Evolutionary conservation across 2,888 invertebrate species (phyloP), one percentile per base, ranked within the genome.

Genomic region (Oxycera nigricornis): DNA sequence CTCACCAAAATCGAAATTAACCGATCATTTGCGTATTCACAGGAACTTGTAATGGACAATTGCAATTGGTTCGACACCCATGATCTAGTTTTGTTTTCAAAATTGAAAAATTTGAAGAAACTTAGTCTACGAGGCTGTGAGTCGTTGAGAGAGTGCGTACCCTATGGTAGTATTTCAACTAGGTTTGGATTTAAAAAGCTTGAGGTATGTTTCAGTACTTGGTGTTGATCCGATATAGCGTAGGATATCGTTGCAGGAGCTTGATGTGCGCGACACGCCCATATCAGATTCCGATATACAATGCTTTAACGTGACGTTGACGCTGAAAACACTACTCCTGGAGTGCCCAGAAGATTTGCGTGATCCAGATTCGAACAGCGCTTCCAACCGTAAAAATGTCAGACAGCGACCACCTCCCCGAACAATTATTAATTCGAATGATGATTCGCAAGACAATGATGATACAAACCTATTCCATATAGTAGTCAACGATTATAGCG

Each of bases 11-110:
- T 50, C 7, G 4, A 50, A 50, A 50, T 7, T 30, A 39, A 11
- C 6, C 30, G 24, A n/a, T 17, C 22, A 24, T 59, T 28, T 59
- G n/a, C n/a, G 26, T 74, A 77, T 77, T 82, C 81, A 74, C 82
- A 92, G 92, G 89, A 90, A 61, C 81, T 94, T 62, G 90, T 92
- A 80, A 86, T 94, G 72, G 91, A 92, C 31, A 88, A 89, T 75
- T 93, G 93, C 81, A 85, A 88, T 4, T 94, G 94, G 93, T 88
- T 94, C 75, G 90, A 91, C 70, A 90, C 92, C 0, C 90, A 92
- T 75, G 89, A 91, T 55, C 85, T 94, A 9, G 87, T 94, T 83
- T 89, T 92, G 0, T 85, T 94, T 1, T 92, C 92, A 79, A 94
- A 94, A 85, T 85, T 91, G 80, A 84, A 87, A 1, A 83, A 85